These are phyloP conservation scores for Lepus oiostolus DNA, from an alignment of 2,797 vertebrate species.

Conservation along the genomic window DNA sequence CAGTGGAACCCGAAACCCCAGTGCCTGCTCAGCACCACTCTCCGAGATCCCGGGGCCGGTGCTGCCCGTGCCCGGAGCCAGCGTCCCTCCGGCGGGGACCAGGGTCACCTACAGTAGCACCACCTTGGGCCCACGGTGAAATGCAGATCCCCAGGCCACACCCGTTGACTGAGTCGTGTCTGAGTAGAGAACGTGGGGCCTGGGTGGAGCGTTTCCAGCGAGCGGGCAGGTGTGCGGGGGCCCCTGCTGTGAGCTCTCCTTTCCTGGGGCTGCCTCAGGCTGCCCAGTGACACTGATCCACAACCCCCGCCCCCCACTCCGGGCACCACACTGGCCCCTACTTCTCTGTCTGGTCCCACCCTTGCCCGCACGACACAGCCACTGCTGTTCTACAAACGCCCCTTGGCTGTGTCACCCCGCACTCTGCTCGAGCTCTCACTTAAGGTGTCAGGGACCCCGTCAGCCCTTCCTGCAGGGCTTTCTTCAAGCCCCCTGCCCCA, in stretches of 20 bases:
- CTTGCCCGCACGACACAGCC: fast-evolving
- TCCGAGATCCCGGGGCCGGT: background rate
- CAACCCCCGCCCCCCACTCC: background rate
- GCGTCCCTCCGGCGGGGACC: background rate
- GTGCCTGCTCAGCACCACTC: background rate
- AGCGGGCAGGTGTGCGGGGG: too few species aligned
- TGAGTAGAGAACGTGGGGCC: background rate
- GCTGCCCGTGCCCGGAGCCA: background rate
- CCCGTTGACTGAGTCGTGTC: background rate
- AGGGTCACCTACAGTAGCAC: background rate
- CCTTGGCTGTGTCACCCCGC: too few species aligned
- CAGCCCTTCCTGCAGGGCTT: background rate
- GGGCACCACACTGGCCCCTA: background rate
- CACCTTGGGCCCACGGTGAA: background rate
- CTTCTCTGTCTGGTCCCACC: background rate
- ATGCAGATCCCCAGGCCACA: background rate
- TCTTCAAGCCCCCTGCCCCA: background rate
- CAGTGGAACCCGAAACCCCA: background rate
- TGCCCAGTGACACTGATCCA: background rate
- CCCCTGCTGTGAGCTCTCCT: background rate
- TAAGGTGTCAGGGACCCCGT: background rate
- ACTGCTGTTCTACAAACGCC: background rate
- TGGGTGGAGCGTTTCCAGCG: background rate
- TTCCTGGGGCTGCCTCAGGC: background rate
- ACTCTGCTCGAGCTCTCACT: background rate